Evolutionary conservation across 2,888 invertebrate species (phyloP).

Genomic region (Peribatodes rhomboidaria): DNA sequence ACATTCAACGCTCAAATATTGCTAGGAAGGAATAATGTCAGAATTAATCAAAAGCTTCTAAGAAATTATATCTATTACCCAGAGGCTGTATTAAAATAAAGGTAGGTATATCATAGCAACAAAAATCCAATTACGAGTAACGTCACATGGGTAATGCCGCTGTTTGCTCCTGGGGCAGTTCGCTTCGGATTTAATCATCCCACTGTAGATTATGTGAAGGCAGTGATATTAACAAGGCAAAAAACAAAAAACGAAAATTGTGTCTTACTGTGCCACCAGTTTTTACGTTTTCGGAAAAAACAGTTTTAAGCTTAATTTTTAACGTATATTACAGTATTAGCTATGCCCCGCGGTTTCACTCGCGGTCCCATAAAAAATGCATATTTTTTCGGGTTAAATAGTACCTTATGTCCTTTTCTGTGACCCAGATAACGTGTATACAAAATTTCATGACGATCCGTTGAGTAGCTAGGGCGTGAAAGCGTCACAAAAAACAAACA

Average conservation of each 20-base stretch:
- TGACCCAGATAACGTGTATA: too few species aligned
- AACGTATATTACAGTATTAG: not conserved
- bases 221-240: conserved; percentile 27
- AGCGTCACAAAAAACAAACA: too few species aligned
- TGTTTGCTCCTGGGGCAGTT: conserved; percentile 58
- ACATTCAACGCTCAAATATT: conserved; percentile 17
- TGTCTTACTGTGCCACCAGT: conserved; percentile 1
- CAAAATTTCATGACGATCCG: too few species aligned
- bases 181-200: conserved; percentile 51
- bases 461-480: too few species aligned
- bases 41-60: conserved; percentile 31
- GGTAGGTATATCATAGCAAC: conserved; percentile 52
- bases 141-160: conserved; percentile 59
- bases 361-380: too few species aligned
- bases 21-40: conserved; percentile 12
- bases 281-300: not conserved
- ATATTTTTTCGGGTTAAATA: too few species aligned
- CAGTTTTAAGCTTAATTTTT: not conserved
- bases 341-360: too few species aligned
- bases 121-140: conserved; percentile 63
- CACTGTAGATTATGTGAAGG: conserved; percentile 34
- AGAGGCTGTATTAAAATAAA: conserved; percentile 35
- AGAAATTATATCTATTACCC: conserved; percentile 34
- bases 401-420: too few species aligned
- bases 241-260: conserved; percentile 14